phyloP scores from a whole-genome alignment of 2,888 invertebrate species.

The Endotricha flammealis region DNA sequence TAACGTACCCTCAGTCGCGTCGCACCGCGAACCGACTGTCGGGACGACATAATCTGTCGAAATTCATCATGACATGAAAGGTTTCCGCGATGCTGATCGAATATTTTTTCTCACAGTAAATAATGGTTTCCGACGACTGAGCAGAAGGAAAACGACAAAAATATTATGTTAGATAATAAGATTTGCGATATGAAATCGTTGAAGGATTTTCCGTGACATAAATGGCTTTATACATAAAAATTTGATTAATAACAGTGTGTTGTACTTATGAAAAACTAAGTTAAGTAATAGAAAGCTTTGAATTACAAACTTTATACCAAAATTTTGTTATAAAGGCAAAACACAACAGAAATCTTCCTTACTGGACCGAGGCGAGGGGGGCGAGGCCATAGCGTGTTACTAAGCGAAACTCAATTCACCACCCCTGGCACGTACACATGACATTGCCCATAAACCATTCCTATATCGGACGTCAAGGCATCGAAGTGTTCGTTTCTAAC shows the following conservation, averaged over 20 bases:
- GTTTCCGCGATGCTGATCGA: constrained; percentile 32
- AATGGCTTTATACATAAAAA: too few species aligned
- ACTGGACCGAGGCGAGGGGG: not conserved
- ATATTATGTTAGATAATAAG: constrained; percentile 7
- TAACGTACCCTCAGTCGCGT: constrained; percentile 38
- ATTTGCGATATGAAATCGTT: not conserved
- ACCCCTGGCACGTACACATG: constrained; percentile 47
- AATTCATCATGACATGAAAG: constrained; percentile 52
- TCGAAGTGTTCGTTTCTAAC: constrained; percentile 37
- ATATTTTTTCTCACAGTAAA: constrained; percentile 22
- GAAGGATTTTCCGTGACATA: not conserved
- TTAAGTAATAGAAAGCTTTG: too few species aligned
- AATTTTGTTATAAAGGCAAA: too few species aligned
- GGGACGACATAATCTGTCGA: constrained; percentile 43
- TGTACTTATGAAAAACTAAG: too few species aligned
- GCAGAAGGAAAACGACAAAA: constrained; percentile 7
- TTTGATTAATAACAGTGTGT: too few species aligned
- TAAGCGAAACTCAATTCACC: constrained; percentile 32
- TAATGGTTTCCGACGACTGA: constrained; percentile 21
- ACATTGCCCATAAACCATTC: constrained; percentile 59
- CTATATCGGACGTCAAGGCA: constrained; percentile 50
- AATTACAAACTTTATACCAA: too few species aligned
- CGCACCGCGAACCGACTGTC: constrained; percentile 29
- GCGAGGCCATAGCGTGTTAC: constrained; percentile 19
- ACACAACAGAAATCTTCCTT: constrained; percentile 1